Evolutionary conservation across 2,797 vertebrate genomes (phyloP).

Genomic region (Danionella dracula): DNA sequence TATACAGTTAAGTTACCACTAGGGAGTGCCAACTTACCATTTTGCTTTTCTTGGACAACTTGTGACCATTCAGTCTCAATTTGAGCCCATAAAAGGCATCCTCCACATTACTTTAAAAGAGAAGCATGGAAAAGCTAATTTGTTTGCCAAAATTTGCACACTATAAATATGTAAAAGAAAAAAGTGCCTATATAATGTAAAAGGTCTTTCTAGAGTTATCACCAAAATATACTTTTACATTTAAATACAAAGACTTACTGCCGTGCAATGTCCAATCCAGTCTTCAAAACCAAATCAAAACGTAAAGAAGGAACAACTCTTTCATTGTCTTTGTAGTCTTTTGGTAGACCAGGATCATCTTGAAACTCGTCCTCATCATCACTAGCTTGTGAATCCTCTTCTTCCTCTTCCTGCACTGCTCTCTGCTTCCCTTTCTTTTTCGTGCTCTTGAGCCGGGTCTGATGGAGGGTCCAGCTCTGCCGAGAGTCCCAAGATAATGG

Average conservation of each 20-base stretch:
- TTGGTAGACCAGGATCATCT: conserved; percentile 64
- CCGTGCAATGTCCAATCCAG: conserved; percentile 83
- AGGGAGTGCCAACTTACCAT: conserved; percentile 65
- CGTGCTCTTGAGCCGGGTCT: conserved; percentile 79
- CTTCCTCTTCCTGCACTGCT: conserved; percentile 46
- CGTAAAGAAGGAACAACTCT: conserved; percentile 82
- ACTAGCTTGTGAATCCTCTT: conserved; percentile 55
- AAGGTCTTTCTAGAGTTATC: too few relatives aligned
- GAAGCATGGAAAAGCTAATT: not conserved
- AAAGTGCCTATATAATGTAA: too few relatives aligned
- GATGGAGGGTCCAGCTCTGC: conserved; percentile 55
- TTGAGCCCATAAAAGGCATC: conserved; percentile 88
- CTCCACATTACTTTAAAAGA: conserved; percentile 82
- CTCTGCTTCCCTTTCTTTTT: conserved; percentile 67
- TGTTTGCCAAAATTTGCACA: not conserved
- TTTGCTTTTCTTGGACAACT: conserved; percentile 93
- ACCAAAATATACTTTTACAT: too few relatives aligned
- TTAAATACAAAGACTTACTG: too few relatives aligned
- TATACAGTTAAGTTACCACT: not conserved
- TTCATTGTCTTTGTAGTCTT: conserved; percentile 88
- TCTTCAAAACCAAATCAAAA: conserved; percentile 82
- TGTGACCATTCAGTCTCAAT: conserved; percentile 88
- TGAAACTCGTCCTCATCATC: conserved; percentile 74
- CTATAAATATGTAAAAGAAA: not conserved
- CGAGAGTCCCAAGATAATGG: conserved; percentile 42